phyloP scores from a whole-genome alignment of 2,113 vertebrate genomes.

The Puffinus mauretanicus region DNA sequence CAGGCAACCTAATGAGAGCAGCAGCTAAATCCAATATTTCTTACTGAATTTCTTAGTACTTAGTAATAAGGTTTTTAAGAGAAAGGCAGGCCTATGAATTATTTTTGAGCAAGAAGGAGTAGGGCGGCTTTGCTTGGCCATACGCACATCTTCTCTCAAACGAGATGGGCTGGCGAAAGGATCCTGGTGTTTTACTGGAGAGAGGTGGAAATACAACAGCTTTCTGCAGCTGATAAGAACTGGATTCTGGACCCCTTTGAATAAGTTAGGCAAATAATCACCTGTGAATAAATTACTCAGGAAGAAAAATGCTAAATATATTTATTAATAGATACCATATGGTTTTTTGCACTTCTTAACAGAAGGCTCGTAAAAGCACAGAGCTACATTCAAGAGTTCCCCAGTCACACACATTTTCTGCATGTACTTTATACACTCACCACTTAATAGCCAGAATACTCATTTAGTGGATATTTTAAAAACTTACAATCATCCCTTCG shows the following conservation, averaged over 20 bases:
- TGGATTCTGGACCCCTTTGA: not conserved
- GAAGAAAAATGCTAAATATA: not conserved
- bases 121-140: not conserved
- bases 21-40: not conserved
- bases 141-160: not conserved
- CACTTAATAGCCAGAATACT: not conserved
- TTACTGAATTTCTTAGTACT: not conserved
- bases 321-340: not conserved
- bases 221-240: not conserved
- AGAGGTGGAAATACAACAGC: not conserved
- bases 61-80: not conserved
- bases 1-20: not conserved
- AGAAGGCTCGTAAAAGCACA: not conserved
- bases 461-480: not conserved
- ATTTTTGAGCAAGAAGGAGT: not conserved
- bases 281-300: not conserved
- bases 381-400: not conserved
- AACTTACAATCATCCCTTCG: not conserved
- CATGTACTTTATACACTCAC: not conserved
- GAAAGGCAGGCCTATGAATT: not conserved
- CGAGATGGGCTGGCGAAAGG: not conserved
- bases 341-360: not conserved
- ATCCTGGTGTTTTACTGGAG: not conserved
- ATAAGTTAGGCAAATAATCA: not conserved
- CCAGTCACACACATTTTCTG: not conserved